Percentiles rank a stretch among this genome's conserved stretches.
Evolutionary conservation across 1,140 invertebrate species (phyloP).

Genomic region (Heterodera schachtii): DNA sequence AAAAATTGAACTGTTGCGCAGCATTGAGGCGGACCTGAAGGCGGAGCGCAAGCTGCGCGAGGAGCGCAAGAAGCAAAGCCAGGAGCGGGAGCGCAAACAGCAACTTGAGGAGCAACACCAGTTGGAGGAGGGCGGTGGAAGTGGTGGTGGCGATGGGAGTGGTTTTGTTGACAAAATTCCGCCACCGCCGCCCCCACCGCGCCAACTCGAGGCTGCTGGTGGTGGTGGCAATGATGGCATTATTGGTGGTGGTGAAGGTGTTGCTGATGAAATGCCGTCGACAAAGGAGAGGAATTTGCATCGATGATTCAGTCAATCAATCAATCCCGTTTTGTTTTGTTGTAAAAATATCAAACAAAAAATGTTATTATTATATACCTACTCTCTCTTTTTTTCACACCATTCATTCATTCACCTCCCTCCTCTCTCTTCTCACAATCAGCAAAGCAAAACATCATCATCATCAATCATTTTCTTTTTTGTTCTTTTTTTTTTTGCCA

Average conservation of each 20-base stretch:
- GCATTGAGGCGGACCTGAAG: slow-evolving; percentile 58
- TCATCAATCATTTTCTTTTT: no score
- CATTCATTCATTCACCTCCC: no score
- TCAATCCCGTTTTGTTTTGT: not conserved
- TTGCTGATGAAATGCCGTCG: slow-evolving; percentile 18
- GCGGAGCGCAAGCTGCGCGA: slow-evolving; percentile 41
- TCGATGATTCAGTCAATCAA: not conserved
- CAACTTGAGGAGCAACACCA: not conserved
- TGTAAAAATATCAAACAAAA: no score
- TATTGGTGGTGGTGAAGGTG: not conserved
- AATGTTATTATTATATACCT: no score
- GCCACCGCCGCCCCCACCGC: no score
- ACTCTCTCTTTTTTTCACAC: no score
- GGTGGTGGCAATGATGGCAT: not conserved
- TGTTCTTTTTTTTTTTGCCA: not conserved
- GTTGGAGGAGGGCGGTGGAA: not conserved
- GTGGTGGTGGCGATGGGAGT: not conserved
- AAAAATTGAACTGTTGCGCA: slow-evolving; percentile 54
- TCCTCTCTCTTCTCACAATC: not conserved
- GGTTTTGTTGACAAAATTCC: no score
- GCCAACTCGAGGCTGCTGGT: no score
- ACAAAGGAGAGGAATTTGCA: not conserved
- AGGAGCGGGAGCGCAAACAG: not conserved
- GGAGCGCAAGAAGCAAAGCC: slow-evolving; percentile 33
- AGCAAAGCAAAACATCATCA: not conserved